These are phyloP conservation scores for Acrobasis repandana DNA, from an alignment of 2,888 invertebrate genomes.

Conservation along the genomic window DNA sequence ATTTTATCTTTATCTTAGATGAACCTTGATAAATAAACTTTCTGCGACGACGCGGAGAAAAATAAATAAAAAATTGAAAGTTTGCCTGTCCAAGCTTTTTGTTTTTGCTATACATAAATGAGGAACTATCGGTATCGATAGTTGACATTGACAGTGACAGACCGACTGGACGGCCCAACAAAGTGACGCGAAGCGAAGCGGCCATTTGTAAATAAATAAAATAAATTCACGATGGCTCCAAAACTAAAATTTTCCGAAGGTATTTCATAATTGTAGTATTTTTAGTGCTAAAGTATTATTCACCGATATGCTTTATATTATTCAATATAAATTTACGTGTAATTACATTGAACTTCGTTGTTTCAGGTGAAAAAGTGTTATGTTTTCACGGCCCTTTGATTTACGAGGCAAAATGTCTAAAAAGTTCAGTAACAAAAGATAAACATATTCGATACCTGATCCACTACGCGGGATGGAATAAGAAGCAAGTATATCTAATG, in stretches of 20 bases:
- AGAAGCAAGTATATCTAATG: constrained; percentile 87
- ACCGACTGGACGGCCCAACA: background rate
- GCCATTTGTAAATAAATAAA: constrained; percentile 21
- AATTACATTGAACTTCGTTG: constrained; percentile 32
- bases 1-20: no score
- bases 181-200: background rate
- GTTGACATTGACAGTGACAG: constrained; percentile 1
- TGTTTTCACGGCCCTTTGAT: constrained; percentile 98
- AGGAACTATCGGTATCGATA: background rate
- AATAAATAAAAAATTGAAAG: no score
- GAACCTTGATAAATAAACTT: no score
- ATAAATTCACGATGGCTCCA: constrained; percentile 74
- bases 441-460: constrained; percentile 95
- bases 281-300: background rate
- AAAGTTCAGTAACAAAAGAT: constrained; percentile 91
- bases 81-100: background rate
- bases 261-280: constrained; percentile 43
- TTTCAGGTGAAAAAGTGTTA: constrained; percentile 92
- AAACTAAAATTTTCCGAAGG: constrained; percentile 90
- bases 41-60: no score
- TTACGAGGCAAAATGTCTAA: constrained; percentile 98
- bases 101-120: background rate
- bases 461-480: constrained; percentile 99
- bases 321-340: background rate
- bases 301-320: no score